Evolutionary conservation across 1,140 invertebrate species (phyloP), one percentile per base, ranked within the genome.

Genomic region (Steinernema khuongi): DNA sequence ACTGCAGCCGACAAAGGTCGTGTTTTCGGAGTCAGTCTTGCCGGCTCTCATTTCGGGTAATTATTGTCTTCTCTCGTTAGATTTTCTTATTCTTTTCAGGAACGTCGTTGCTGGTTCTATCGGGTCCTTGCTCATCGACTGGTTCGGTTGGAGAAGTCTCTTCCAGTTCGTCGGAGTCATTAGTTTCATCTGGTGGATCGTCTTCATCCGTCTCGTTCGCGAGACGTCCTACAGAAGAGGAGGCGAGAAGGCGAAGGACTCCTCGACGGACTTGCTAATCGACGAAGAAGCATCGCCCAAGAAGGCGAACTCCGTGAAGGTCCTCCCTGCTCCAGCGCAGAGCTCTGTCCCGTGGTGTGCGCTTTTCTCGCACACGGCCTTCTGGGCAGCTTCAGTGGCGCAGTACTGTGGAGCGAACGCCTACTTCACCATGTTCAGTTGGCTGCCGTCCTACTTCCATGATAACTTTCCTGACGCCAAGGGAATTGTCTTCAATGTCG

Each of bases 371-470:
- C 89, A 89, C 81, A 85, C 88, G 67, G 87, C 89, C 70, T 90
- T 90, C 80, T 90, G 89, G 91, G 87, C 90, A 86, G 79, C 91
- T 86, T 87, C 91, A 1, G 86, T 90, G 78, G 90, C 90, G 68
- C 91, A 92, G 85, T 90, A 91, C 77, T 91, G 90, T 85, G 90
- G 91, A 86, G 91, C 90, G 82, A 91, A 91, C 86, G 90, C 90
- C 77, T 91, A 91, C 83, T 91, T 90, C 81, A 90, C 91, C 71
- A 84, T 91, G 72, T 86, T 91, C 28, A 91, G 90, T 17, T 92
- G 91, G 91, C 87, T 91, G 81, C 91, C 91, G 60, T 91, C 90
- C 31, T 92, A 91, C 84, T 92, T 92, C 80, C 90, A 91, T 83
- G 91, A 92, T 81, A 91, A 88, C 19, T 91, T 89, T 81, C 90